Evolutionary conservation across 1,140 invertebrate species (phyloP).

Genomic region (Geopemphigus sp.): DNA sequence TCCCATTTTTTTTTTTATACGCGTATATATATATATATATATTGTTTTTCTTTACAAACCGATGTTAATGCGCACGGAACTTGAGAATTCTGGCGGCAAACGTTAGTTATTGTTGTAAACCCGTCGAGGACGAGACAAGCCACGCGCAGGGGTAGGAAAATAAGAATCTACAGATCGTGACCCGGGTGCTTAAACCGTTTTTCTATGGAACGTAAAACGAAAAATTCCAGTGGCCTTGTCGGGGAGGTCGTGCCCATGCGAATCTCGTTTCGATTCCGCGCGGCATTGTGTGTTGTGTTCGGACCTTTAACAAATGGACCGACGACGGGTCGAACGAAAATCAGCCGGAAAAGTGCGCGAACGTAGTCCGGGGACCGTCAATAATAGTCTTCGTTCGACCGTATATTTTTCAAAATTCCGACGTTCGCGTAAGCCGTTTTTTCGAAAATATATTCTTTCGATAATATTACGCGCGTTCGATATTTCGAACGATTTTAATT

Average conservation of each 20-base stretch:
- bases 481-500: no score
- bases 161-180: slow-evolving; percentile 30
- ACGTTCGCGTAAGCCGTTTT: no score
- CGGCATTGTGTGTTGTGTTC: not conserved
- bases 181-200: slow-evolving; percentile 2
- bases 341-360: not conserved
- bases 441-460: no score
- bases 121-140: not conserved
- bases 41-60: slow-evolving; percentile 14
- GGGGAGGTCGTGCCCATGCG: not conserved
- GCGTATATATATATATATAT: no score
- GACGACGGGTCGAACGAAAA: not conserved
- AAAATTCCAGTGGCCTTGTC: not conserved
- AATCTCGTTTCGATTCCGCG: slow-evolving; percentile 10
- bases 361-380: no score
- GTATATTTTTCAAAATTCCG: no score
- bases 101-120: slow-evolving; percentile 35
- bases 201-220: slow-evolving; percentile 9
- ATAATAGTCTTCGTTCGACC: no score
- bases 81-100: slow-evolving; percentile 15
- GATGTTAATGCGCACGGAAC: not conserved
- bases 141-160: slow-evolving; percentile 9
- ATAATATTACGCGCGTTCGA: no score
- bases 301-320: slow-evolving; percentile 18
- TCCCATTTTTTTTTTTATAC: slow-evolving; percentile 1